Conservation (phyloP, 2,113 vertebrate genomes). For the Alethe diademata region DNA sequence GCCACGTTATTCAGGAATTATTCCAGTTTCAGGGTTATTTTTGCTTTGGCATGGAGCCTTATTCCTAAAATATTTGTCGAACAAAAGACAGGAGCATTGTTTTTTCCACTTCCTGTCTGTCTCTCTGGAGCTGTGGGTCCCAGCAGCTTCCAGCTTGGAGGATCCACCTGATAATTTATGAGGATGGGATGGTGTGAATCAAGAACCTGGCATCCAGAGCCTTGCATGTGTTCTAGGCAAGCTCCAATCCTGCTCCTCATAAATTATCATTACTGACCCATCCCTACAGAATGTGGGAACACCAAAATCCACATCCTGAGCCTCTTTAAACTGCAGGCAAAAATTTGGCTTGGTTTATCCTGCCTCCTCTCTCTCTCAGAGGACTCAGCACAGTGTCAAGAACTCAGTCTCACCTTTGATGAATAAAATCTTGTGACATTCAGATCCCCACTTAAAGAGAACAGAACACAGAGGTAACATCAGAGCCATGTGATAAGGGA, state of each 20-base stretch:
- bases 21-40: constrained; percentile 24
- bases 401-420: neutral
- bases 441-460: neutral
- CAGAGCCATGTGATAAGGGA: neutral
- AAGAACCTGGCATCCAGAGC: neutral
- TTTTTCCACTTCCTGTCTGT: constrained; percentile 26
- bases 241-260: neutral
- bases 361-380: neutral
- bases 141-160: neutral
- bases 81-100: constrained; percentile 16
- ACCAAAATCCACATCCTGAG: neutral
- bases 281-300: neutral
- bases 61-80: neutral
- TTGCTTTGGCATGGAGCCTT: neutral
- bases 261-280: neutral
- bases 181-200: neutral
- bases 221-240: neutral
- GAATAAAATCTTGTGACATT: neutral
- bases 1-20: constrained; percentile 18
- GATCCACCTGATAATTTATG: neutral
- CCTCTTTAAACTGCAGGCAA: neutral
- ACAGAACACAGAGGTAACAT: neutral
- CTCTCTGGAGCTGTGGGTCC: constrained; percentile 4
- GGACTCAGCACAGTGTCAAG: neutral
- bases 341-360: neutral